These are phyloP conservation scores for Hycleus phaleratus DNA, from an alignment of 1,140 invertebrate species.

Conservation along the genomic window DNA sequence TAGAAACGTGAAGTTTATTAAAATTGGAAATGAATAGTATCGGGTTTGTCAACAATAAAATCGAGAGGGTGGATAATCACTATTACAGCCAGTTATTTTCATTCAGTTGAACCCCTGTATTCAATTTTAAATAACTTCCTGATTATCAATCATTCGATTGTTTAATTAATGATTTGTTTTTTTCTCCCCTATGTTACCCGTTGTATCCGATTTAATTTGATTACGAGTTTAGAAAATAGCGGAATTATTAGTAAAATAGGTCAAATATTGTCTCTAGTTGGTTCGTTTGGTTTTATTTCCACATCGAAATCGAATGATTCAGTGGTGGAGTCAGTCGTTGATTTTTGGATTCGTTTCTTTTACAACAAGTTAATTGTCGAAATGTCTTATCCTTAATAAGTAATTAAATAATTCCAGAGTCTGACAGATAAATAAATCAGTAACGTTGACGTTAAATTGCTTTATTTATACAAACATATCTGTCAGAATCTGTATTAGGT, in stretches of 20 bases:
- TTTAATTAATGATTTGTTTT: too few species aligned
- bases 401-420: conserved; percentile 6
- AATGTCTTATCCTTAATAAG: neutral
- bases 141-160: too few species aligned
- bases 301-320: too few species aligned
- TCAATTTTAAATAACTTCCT: neutral
- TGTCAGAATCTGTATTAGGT: neutral
- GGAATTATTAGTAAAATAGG: too few species aligned
- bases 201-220: too few species aligned
- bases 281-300: too few species aligned
- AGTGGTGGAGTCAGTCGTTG: too few species aligned
- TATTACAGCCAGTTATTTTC: conserved; percentile 10
- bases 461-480: neutral
- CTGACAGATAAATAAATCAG: conserved; percentile 7
- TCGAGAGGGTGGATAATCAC: conserved; percentile 10
- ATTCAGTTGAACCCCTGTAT: neutral
- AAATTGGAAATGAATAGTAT: neutral
- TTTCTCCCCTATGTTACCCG: too few species aligned
- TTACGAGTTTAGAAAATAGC: too few species aligned
- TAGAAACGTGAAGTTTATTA: neutral
- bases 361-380: too few species aligned
- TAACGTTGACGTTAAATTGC: neutral
- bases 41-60: conserved; percentile 10
- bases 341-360: too few species aligned
- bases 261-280: too few species aligned